Conservation (phyloP, 2,797 vertebrate species). For the Aldrovandia affinis region DNA sequence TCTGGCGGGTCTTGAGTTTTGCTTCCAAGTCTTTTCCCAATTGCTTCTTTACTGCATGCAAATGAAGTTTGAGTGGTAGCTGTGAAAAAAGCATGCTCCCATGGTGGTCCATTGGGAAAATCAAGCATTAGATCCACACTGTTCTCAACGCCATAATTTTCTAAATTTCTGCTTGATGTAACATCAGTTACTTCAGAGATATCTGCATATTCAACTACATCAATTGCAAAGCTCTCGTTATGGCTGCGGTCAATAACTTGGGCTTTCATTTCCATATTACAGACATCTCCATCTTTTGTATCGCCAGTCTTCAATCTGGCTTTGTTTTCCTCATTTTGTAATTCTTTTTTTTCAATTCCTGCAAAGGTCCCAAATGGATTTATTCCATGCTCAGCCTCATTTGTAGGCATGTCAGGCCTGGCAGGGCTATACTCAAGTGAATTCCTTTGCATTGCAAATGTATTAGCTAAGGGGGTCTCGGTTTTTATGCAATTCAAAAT, state of each 20-base stretch:
- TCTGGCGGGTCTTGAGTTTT: slow-evolving; percentile 56
- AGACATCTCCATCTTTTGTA: slow-evolving; percentile 45
- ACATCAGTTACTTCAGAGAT: slow-evolving; percentile 43
- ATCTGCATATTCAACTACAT: slow-evolving; percentile 31
- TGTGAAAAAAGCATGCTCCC: slow-evolving; percentile 41
- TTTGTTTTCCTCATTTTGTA: slow-evolving; percentile 39
- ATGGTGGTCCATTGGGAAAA: slow-evolving; percentile 41
- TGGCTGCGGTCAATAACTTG: slow-evolving; percentile 46
- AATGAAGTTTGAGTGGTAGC: slow-evolving; percentile 47
- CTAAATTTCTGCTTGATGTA: slow-evolving; percentile 43
- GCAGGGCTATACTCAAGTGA: slow-evolving; percentile 44
- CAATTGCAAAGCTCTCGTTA: slow-evolving; percentile 24
- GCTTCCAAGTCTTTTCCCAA: slow-evolving; percentile 51
- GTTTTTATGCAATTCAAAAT: slow-evolving; percentile 38
- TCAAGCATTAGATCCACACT: slow-evolving; percentile 40
- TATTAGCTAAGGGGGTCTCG: slow-evolving; percentile 44
- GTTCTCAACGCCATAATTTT: slow-evolving; percentile 32
- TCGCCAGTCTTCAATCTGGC: slow-evolving; percentile 43
- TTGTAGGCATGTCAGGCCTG: slow-evolving; percentile 38
- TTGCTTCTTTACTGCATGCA: slow-evolving; percentile 44
- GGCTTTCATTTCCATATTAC: slow-evolving; percentile 51
- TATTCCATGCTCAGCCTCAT: slow-evolving; percentile 23
- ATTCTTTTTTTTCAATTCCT: slow-evolving; percentile 17
- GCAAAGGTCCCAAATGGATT: slow-evolving; percentile 33
- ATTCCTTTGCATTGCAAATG: slow-evolving; percentile 49